phyloP scores from a whole-genome alignment of 1,140 invertebrate species.

The Panagrolaimus sp. region DNA sequence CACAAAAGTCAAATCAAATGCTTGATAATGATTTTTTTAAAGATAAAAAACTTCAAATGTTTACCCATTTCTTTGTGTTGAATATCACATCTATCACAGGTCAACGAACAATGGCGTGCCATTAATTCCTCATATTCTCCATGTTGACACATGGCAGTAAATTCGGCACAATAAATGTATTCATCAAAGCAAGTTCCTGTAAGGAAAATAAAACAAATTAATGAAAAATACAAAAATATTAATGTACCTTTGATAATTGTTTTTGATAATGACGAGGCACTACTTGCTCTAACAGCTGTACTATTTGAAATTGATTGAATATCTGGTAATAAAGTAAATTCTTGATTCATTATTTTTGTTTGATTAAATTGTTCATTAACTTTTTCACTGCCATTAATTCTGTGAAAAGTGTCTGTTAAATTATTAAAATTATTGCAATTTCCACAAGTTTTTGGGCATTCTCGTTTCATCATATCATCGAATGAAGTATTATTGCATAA shows the following conservation, averaged over 20 bases:
- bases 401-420: too few relatives aligned
- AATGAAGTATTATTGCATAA: slow-evolving; percentile 8
- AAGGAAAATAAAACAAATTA: not conserved
- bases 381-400: not conserved
- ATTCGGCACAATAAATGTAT: slow-evolving; percentile 34
- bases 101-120: slow-evolving; percentile 32
- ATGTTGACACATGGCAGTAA: slow-evolving; percentile 28
- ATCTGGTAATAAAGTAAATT: not conserved
- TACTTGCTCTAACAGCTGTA: not conserved
- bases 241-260: slow-evolving; percentile 8
- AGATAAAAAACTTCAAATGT: slow-evolving; percentile 13
- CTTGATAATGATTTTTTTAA: not conserved
- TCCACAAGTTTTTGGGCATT: not conserved
- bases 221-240: too few relatives aligned
- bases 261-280: not conserved
- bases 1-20: not conserved
- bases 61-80: slow-evolving; percentile 25
- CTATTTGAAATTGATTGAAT: not conserved
- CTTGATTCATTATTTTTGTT: not conserved
- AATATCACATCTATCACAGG: slow-evolving; percentile 29
- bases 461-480: not conserved
- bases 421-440: not conserved
- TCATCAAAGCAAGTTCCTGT: slow-evolving; percentile 80
- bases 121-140: slow-evolving; percentile 29
- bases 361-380: not conserved